Evolutionary conservation across 2,888 invertebrate genomes (phyloP).

Genomic region (Erebia epiphron): DNA sequence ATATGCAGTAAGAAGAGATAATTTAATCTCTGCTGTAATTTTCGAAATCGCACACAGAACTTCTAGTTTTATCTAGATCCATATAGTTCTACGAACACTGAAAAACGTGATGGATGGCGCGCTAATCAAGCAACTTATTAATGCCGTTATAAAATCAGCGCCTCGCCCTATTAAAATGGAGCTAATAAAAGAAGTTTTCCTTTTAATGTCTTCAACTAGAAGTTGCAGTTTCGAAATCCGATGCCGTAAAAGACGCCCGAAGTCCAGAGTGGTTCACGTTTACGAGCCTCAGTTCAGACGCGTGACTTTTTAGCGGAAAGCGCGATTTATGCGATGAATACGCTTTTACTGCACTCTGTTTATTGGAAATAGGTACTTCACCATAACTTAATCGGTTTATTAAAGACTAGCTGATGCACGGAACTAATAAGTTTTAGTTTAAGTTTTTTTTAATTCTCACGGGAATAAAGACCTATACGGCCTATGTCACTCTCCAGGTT

Average conservation of each 20-base stretch:
- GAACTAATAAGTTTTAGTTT: too few relatives aligned
- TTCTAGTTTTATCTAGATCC: too few relatives aligned
- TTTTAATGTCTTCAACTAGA: conserved; percentile 63
- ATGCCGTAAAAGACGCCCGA: conserved; percentile 53
- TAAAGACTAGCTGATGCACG: too few relatives aligned
- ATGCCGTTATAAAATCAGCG: conserved; percentile 66
- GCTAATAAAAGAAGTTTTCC: conserved; percentile 67
- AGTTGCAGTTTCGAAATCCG: conserved; percentile 53
- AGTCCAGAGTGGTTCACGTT: conserved; percentile 41
- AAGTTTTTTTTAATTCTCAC: too few relatives aligned
- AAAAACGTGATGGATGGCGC: conserved; percentile 19
- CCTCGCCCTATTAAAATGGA: conserved; percentile 50
- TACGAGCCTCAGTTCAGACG: conserved; percentile 47
- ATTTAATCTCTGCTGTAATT: too few relatives aligned
- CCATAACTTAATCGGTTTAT: too few relatives aligned
- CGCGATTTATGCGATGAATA: conserved; percentile 54
- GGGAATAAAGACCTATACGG: too few relatives aligned
- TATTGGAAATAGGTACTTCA: conserved; percentile 10
- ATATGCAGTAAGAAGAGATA: too few relatives aligned
- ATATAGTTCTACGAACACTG: conserved; percentile 3
- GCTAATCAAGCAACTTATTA: conserved; percentile 74
- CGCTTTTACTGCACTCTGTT: conserved; percentile 32
- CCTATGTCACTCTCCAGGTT: too few relatives aligned
- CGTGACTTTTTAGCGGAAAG: conserved; percentile 67
- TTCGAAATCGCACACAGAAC: too few relatives aligned